These are phyloP conservation scores for Stenichneumon culpator DNA, from an alignment of 2,888 invertebrate genomes.

Conservation along the genomic window DNA sequence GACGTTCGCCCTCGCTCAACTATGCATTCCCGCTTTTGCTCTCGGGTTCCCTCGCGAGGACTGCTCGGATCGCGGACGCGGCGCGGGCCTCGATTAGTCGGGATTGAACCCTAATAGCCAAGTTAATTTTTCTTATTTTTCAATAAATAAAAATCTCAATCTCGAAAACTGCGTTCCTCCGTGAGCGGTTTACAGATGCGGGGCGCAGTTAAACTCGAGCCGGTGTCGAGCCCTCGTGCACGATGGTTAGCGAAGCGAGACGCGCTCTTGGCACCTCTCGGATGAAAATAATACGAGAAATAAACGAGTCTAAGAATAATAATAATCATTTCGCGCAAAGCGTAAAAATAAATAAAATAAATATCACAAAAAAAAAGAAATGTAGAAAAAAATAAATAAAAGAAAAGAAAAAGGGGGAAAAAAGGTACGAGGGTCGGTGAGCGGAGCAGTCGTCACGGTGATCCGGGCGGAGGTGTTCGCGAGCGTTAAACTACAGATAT, in stretches of 20 bases:
- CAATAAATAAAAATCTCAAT: neutral
- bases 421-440: constrained; percentile 60
- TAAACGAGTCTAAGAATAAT: constrained; percentile 33
- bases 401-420: constrained; percentile 45
- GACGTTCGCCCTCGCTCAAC: constrained; percentile 82
- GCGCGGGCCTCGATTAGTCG: constrained; percentile 16
- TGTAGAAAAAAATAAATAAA: constrained; percentile 48
- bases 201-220: constrained; percentile 11
- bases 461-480: constrained; percentile 62
- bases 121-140: neutral
- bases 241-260: constrained; percentile 64
- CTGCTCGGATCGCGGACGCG: neutral
- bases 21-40: constrained; percentile 69
- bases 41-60: constrained; percentile 29
- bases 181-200: neutral
- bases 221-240: constrained; percentile 52
- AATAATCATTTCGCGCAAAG: neutral
- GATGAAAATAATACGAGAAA: constrained; percentile 63
- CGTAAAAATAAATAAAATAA: constrained; percentile 5
- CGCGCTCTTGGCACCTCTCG: constrained; percentile 59
- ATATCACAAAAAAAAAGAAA: neutral
- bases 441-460: constrained; percentile 67
- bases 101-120: neutral
- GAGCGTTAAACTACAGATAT: constrained; percentile 50
- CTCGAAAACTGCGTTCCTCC: neutral